Percentiles rank a stretch among this genome's conserved stretches.
phyloP scores from a whole-genome alignment of 37 sponge, comb jelly and placozoan genomes.

The Hormiphora californensis region DNA sequence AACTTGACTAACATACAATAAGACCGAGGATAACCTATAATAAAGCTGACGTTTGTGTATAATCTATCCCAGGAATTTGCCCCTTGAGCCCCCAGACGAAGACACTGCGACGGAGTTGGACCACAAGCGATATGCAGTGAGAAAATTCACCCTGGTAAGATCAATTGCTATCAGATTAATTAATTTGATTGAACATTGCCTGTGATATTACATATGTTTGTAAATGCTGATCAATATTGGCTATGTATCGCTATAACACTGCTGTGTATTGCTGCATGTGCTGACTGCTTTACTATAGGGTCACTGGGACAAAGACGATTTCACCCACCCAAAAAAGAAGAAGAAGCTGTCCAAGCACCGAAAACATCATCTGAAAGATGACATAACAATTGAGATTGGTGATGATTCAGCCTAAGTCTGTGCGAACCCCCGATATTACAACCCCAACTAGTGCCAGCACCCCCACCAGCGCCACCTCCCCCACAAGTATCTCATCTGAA shows the following conservation, averaged over 20 bases:
- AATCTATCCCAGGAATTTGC: too few species aligned
- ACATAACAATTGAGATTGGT: not conserved
- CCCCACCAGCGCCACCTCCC: too few species aligned
- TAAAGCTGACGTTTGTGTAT: too few species aligned
- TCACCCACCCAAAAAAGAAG: not conserved
- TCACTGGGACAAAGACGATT: not conserved
- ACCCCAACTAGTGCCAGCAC: not conserved
- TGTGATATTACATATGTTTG: not conserved
- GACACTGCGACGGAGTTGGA: not conserved
- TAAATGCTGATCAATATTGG: not conserved
- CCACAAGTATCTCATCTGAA: too few species aligned
- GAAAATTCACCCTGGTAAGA: conserved; percentile 2
- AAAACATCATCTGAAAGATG: not conserved
- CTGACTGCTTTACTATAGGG: not conserved
- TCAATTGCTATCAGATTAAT: not conserved
- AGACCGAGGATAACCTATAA: not conserved
- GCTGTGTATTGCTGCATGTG: not conserved
- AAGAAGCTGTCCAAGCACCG: not conserved
- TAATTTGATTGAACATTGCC: too few species aligned
- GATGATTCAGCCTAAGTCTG: not conserved
- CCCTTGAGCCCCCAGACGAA: too few species aligned
- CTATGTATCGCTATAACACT: not conserved
- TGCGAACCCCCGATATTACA: not conserved
- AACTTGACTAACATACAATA: not conserved
- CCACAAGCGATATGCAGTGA: not conserved